Conservation (phyloP, 1,140 invertebrate genomes). For the Habropoda laboriosa region DNA sequence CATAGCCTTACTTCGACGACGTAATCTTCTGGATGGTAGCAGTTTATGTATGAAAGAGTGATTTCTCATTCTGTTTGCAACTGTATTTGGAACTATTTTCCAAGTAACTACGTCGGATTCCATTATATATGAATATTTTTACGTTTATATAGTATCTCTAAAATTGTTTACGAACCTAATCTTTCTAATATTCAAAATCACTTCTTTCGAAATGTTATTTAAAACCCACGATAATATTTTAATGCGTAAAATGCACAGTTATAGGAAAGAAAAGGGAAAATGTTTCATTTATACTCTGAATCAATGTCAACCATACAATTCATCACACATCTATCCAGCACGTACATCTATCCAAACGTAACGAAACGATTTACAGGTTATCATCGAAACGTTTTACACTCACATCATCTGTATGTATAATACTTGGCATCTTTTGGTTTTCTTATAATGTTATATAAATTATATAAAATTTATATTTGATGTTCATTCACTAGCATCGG, state of each 20-base stretch:
- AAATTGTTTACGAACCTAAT: background rate
- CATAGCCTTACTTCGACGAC: constrained; percentile 13
- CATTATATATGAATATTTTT: background rate
- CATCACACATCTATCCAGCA: background rate
- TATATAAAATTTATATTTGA: background rate
- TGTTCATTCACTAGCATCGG: background rate
- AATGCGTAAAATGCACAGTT: background rate
- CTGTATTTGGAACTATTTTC: constrained; percentile 15
- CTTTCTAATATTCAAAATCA: background rate
- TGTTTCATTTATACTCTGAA: background rate
- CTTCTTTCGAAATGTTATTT: background rate
- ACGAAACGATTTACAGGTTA: background rate
- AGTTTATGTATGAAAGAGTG: constrained; percentile 24
- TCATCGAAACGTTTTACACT: background rate
- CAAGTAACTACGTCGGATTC: background rate
- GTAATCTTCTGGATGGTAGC: constrained; percentile 1
- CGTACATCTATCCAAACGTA: background rate
- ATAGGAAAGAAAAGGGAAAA: too few relatives aligned
- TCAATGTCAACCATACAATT: background rate
- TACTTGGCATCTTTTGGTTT: background rate
- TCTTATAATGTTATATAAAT: too few relatives aligned
- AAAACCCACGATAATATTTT: background rate
- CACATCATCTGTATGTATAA: background rate
- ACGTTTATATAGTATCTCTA: background rate
- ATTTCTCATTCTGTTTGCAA: constrained; percentile 22